A percentile compares a stretch with the other conserved stretches of the same genome.
Conservation (phyloP, 2,888 invertebrate genomes). For the Mythimna ferrago region DNA sequence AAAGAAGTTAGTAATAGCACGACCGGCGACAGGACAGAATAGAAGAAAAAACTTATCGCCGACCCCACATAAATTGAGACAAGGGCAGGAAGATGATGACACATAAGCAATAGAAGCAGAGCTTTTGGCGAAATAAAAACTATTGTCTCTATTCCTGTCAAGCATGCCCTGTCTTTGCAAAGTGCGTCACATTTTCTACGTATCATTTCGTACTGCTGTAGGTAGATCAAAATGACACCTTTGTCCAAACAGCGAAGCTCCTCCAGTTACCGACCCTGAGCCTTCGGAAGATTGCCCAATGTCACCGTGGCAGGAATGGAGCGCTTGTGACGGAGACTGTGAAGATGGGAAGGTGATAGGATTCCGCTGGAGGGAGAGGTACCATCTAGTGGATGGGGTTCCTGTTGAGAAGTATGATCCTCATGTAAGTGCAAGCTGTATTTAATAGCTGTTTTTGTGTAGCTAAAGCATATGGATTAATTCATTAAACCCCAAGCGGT, state of each 20-base stretch:
- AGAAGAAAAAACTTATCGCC: no score
- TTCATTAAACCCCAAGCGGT: no score
- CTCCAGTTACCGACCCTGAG: constrained; percentile 75
- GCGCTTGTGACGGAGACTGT: constrained; percentile 82
- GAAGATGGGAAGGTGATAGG: constrained; percentile 75
- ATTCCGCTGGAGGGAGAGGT: constrained; percentile 80
- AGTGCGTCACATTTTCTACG: not conserved
- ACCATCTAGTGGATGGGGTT: constrained; percentile 83
- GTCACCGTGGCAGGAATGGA: constrained; percentile 83
- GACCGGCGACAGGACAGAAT: no score
- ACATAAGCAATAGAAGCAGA: not conserved
- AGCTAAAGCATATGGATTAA: not conserved
- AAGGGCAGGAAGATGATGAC: no score
- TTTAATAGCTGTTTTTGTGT: not conserved
- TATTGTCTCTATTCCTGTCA: not conserved
- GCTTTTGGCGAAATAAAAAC: not conserved
- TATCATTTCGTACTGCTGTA: not conserved
- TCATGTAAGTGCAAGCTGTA: constrained; percentile 69
- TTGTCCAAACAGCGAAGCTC: constrained; percentile 70
- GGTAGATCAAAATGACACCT: constrained; percentile 10
- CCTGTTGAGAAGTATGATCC: constrained; percentile 85
- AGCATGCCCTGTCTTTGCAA: not conserved
- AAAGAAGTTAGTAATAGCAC: no score
- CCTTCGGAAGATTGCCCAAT: constrained; percentile 80
- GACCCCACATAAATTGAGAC: no score